Evolutionary conservation across 1,140 invertebrate species (phyloP).

Genomic region (Drosophila lacteicornis): DNA sequence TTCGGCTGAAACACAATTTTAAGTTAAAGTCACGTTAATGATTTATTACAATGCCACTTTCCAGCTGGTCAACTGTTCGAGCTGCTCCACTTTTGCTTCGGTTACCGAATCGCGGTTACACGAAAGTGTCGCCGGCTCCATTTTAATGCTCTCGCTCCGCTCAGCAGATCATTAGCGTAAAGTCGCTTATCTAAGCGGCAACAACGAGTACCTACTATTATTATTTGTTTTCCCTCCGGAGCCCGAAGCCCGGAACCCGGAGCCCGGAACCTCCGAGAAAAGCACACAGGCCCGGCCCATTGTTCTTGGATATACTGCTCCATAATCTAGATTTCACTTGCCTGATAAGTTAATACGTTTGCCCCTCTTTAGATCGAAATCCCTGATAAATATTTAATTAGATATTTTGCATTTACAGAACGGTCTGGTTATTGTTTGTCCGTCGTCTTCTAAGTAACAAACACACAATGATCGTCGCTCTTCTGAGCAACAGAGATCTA

Average conservation of each 20-base stretch:
- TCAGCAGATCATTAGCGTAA: constrained; percentile 29
- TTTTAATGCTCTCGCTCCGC: constrained; percentile 23
- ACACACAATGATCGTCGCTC: constrained; percentile 34
- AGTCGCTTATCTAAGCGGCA: constrained; percentile 9
- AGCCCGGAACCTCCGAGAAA: background rate
- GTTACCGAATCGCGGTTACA: constrained; percentile 39
- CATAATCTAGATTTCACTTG: constrained; percentile 57
- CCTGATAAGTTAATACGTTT: constrained; percentile 65
- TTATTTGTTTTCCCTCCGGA: constrained; percentile 36
- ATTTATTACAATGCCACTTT: constrained; percentile 70
- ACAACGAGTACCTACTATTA: constrained; percentile 9
- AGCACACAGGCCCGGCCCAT: constrained; percentile 44
- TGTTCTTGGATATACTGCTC: constrained; percentile 34
- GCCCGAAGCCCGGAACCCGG: no score
- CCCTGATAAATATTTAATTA: constrained; percentile 79
- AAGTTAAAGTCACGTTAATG: constrained; percentile 71
- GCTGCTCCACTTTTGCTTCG: constrained; percentile 42
- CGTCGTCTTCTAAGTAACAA: constrained; percentile 20
- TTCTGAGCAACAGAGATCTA: constrained; percentile 35
- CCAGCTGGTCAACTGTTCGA: constrained; percentile 40
- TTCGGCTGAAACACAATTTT: constrained; percentile 45
- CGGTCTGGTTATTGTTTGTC: constrained; percentile 47
- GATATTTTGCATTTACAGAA: constrained; percentile 60
- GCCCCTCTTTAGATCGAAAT: constrained; percentile 62
- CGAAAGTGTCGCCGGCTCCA: constrained; percentile 41